These are phyloP conservation scores for Agapostemon virescens DNA, from an alignment of 2,888 invertebrate genomes.

Conservation along the genomic window DNA sequence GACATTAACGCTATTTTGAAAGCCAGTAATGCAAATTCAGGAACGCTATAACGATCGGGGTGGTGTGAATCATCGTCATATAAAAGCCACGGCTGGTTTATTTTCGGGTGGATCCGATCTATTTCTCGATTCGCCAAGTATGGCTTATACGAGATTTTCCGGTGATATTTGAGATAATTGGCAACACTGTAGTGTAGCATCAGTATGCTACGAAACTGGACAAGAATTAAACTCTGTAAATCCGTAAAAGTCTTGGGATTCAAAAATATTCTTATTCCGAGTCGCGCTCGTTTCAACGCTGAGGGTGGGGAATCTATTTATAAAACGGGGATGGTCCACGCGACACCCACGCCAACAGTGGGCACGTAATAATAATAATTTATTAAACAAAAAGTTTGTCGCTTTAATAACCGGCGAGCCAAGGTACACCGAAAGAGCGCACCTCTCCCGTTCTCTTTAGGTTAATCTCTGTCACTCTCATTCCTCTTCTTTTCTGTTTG, in stretches of 20 bases:
- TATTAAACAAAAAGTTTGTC: conserved; percentile 65
- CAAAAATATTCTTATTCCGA: conserved; percentile 77
- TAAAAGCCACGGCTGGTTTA: conserved; percentile 61
- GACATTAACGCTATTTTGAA: conserved; percentile 5
- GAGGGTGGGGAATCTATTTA: conserved; percentile 77
- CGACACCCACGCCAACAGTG: conserved; percentile 76
- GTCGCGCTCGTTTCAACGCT: conserved; percentile 60
- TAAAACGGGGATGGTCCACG: conserved; percentile 78
- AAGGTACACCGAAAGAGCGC: conserved; percentile 14
- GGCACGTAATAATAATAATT: conserved; percentile 77
- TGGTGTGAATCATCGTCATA: conserved; percentile 62
- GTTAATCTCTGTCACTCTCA: conserved; percentile 45
- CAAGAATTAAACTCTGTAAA: conserved; percentile 20
- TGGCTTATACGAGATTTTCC: conserved; percentile 42
- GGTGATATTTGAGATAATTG: conserved; percentile 52
- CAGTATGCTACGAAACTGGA: not conserved
- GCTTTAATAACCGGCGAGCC: conserved; percentile 59
- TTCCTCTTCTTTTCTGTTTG: conserved; percentile 22
- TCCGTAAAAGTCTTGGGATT: conserved; percentile 69
- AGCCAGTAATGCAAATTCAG: conserved; percentile 48
- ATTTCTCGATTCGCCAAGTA: conserved; percentile 63
- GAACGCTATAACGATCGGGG: conserved; percentile 54
- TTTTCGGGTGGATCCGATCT: conserved; percentile 62
- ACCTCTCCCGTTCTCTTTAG: conserved; percentile 31
- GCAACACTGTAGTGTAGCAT: conserved; percentile 31